A percentile compares a stretch with the other conserved stretches of the same genome.
These are phyloP conservation scores for Atrina japonica DNA, from an alignment of 2,888 invertebrate species.

Conservation along the genomic window DNA sequence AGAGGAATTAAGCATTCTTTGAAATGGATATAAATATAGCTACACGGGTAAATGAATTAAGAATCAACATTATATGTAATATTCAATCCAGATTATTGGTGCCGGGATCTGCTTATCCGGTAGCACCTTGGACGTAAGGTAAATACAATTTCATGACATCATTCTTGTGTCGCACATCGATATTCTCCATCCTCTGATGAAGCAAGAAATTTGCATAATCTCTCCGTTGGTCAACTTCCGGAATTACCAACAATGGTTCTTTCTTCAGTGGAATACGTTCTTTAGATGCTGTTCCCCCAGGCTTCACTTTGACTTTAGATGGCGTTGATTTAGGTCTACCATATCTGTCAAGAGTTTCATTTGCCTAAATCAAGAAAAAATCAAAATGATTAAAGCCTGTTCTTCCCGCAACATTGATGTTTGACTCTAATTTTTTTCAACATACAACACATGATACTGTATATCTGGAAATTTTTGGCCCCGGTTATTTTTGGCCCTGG, in stretches of 20 bases:
- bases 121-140: constrained; percentile 68
- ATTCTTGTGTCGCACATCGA: constrained; percentile 63
- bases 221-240: constrained; percentile 70
- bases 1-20: too few relatives aligned
- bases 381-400: background rate
- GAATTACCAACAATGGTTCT: constrained; percentile 50
- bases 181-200: constrained; percentile 68
- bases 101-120: too few relatives aligned
- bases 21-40: too few relatives aligned
- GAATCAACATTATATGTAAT: too few relatives aligned
- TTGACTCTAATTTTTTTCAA: background rate
- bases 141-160: constrained; percentile 71
- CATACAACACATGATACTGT: background rate
- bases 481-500: too few relatives aligned
- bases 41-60: too few relatives aligned
- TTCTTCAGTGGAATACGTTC: constrained; percentile 63
- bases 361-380: constrained; percentile 55
- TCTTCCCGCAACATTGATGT: too few relatives aligned
- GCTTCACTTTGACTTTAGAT: constrained; percentile 70
- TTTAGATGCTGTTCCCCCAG: constrained; percentile 65
- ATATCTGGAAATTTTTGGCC: too few relatives aligned
- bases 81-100: too few relatives aligned
- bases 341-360: constrained; percentile 63
- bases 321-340: constrained; percentile 62
- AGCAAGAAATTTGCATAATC: constrained; percentile 74